Evolutionary conservation across 1,140 invertebrate genomes (phyloP), one percentile per base, ranked within the genome.

Genomic region (Antheraea pernyi): DNA sequence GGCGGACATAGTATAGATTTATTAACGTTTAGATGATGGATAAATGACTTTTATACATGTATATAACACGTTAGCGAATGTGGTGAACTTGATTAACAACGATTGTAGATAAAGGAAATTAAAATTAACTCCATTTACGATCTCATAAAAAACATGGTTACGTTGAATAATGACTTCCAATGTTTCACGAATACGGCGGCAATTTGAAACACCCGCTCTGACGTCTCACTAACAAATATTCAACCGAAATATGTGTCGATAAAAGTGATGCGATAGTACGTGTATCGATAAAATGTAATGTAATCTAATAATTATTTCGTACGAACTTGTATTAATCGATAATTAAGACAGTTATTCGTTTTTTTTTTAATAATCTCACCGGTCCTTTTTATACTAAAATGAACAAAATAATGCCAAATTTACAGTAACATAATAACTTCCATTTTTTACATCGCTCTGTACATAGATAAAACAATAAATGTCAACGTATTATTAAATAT

Each of bases 41-140:
- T 53, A 53, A 53, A 53, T 53, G 46, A 53, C 46, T 53, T 53
- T 53, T 53, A 53, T 53, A 53, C 46, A 16, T 53, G 46, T 53
- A 53, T 9, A 53, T 53, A 53, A 53, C 16, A 53, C 10, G 16
- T n/a, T 8, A 53, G 46, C 13, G 11, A n/a, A 53, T 53, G 46
- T 53, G 46, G 13, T 53, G 46, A 2, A 53, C 46, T 53, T 16
- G 16, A 53, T 53, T 10, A 53, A 53, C 46, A 53, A 53, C 46
- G 46, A 53, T 53, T 53, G 46, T 53, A 53, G 13, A 11, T 53
- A 11, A 42, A 11, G 11, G 7, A 42, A 42, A 42, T 7, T 4
- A 42, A 42, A 42, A 30, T 42, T 42, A 42, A 11, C 7, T 42
- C 39, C 39, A 42, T 11, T 42, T 30, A 4, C 22, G 22, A 30